Base-by-base conservation (phyloP, 2,888 invertebrate species). In the Leptinotarsa juncta region DNA sequence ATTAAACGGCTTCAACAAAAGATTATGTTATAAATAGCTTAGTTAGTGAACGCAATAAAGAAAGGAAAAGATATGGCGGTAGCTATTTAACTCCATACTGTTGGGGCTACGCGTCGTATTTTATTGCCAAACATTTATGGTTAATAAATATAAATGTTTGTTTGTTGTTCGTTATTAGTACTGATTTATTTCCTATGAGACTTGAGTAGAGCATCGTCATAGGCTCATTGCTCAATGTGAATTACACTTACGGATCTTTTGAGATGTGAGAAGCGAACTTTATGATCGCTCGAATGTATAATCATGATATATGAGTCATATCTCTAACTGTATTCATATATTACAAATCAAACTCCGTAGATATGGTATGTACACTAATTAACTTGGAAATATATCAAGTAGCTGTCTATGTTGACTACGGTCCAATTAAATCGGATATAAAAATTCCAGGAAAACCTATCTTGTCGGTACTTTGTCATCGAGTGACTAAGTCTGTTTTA, bases 101-200 rank as follows among this genome's bases (percentile, higher is more conserved):
- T 69, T 71, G 74, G 73, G 74, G 73, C 75, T 70, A 60, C 72
- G 10, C 53, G 74, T 71, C 65, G 75, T 71, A 76, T 82, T 83
- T 84, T 82, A 84, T 83, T 82, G 80, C 82, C 81, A 79, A 82
- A 83, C 81, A 79, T 83, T 84, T 84, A 84, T 80, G 82, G 80
- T 80, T 79, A 81, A 82, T 84, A 84, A 83, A 83, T 83, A 83
- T 82, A 80, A 82, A 77, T 80, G 82, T 82, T 81, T 82, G 84
- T 83, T 84, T 83, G 83, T 82, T 81, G 82, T 81, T 82, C 83
- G 80, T 84, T 83, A 83, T 83, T 83, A 79, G 80, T 79, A 74
- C 79, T 83, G 83, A 83, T 83, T 84, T 84, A 83, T 83, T 79
- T 78, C 77, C 75, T 76, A 74, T 76, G 74, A 76, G 77, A 77